Base-by-base conservation (phyloP, 2,888 invertebrate genomes). In the Machimus atricapillus region DNA sequence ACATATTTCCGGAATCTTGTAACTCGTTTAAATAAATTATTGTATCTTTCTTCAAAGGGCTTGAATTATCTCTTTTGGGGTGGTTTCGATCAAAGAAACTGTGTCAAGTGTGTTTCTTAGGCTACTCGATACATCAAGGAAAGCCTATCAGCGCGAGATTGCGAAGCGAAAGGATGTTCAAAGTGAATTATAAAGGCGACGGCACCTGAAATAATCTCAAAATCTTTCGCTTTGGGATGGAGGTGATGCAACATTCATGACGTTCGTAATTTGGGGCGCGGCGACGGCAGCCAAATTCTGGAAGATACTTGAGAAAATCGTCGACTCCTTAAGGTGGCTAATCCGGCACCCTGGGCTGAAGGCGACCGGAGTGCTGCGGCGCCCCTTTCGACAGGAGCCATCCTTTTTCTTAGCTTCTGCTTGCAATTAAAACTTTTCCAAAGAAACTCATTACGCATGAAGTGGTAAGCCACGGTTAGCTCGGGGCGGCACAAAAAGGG, bases 391-490 rank as follows among this genome's bases (percentile, higher is more conserved):
- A 43, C 83, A 37, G 19, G 66, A 83, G 37, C 40, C 23, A 83
- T 83, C 73, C 83, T 83, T 66, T 83, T 83, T 43, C 73, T 85
- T 76, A 66, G 46, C 73, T 74, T 74, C 76, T 85, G 76, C 76
- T 85, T 85, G 85, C 85, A 85, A 85, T 85, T 85, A 85, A 85
- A 85, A 85, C 74, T 85, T 85, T 85, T 76, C 85, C 27, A 74
- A 46, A 74, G 73, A 31, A 74, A 74, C 76, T 85, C 76, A 85
- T 85, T 85, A 85, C 85, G 85, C 85, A 85, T 85, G 85, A 85
- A 76, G 43, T 83, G 83, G 83, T 83, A 83, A 83, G 83, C 83
- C 83, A 19, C 73, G 19, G 23, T 23, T 27, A 66, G 37, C 40
- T 66, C 66, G 66, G 58, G 37, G 19, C 34, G 82, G 34, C 31